These are phyloP conservation scores for Tangachromis dhanisi DNA, from an alignment of 2,113 vertebrate genomes.

Conservation along the genomic window DNA sequence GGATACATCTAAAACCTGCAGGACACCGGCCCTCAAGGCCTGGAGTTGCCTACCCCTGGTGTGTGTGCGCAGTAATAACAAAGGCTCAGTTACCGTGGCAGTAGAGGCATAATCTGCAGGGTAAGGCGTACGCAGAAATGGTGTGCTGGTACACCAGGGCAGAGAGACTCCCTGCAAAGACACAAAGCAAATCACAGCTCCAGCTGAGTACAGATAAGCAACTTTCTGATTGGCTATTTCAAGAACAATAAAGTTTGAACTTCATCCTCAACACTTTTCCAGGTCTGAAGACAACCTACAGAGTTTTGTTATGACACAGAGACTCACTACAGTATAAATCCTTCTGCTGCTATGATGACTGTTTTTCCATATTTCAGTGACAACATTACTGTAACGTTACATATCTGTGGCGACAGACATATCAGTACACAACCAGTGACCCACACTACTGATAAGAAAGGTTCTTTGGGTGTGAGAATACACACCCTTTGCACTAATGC, in stretches of 20 bases:
- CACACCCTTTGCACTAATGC: not conserved
- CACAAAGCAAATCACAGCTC: not conserved
- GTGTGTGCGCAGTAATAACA: no score
- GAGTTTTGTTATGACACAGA: not conserved
- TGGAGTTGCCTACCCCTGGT: accelerated
- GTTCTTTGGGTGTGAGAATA: not conserved
- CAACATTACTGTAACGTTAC: not conserved
- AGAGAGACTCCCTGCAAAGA: slow-evolving; percentile 82
- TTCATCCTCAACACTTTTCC: not conserved
- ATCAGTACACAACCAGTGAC: accelerated
- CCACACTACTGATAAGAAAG: not conserved
- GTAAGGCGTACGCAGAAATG: slow-evolving; percentile 77
- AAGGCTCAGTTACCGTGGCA: slow-evolving; percentile 63
- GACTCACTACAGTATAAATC: not conserved
- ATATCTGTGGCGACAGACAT: not conserved
- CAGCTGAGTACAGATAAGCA: not conserved
- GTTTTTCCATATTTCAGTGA: not conserved
- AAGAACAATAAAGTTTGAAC: not conserved
- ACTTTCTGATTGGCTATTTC: not conserved
- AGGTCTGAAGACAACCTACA: not conserved
- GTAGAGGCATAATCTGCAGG: slow-evolving; percentile 79
- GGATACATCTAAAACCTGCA: not conserved
- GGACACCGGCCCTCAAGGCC: accelerated
- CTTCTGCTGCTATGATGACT: not conserved
- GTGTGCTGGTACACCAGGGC: slow-evolving; percentile 88